A percentile compares a stretch with the other conserved stretches of the same genome.
phyloP scores from a whole-genome alignment of 2,888 invertebrate species.

The Rhagonycha lutea region DNA sequence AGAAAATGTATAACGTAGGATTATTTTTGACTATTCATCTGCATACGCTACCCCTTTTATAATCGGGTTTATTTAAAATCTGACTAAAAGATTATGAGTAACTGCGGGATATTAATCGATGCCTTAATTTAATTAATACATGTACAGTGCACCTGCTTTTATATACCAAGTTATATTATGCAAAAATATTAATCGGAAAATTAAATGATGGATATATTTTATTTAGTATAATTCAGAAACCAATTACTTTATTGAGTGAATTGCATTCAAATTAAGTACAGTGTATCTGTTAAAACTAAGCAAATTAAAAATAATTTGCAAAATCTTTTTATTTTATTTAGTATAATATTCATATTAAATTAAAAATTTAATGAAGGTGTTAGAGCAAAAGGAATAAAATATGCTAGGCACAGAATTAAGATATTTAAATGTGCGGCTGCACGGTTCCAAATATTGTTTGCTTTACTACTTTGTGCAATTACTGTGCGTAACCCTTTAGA shows the following conservation, averaged over 20 bases:
- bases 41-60: constrained; percentile 5
- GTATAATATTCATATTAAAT: no score
- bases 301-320: background rate
- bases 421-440: constrained; percentile 32
- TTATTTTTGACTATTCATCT: background rate
- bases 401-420: background rate
- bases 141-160: constrained; percentile 29
- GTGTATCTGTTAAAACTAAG: no score
- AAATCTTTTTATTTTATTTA: no score
- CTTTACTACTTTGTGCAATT: constrained; percentile 31
- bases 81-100: constrained; percentile 37
- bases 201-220: no score
- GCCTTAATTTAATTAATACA: constrained; percentile 30
- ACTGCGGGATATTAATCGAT: constrained; percentile 27
- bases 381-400: background rate
- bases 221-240: no score
- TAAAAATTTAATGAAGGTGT: background rate
- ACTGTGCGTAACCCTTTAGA: constrained; percentile 20
- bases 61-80: constrained; percentile 36
- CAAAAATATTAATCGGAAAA: background rate
- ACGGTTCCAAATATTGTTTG: constrained; percentile 27
- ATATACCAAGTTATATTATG: background rate
- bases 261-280: no score
- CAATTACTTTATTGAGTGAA: no score
- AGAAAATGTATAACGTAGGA: background rate